Evolutionary conservation across 2,888 invertebrate genomes (phyloP), one percentile per base, ranked within the genome.

Genomic region (Tryphoninae sp.): DNA sequence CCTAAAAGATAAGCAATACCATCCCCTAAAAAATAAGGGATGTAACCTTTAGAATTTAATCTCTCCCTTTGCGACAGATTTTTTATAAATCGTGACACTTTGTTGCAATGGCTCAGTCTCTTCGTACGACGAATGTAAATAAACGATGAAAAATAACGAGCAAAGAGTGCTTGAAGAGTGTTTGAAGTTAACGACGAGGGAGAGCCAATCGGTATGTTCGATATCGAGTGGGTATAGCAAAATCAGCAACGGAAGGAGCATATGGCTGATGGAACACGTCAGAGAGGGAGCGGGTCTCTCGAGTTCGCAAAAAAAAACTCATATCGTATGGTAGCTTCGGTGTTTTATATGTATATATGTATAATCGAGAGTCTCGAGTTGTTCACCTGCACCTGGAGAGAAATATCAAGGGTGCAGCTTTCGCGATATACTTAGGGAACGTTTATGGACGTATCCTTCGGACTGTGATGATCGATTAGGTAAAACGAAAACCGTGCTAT

Each of bases 261-360:
- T 75, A 26, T 59, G 80, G 75, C 49, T 64, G 71, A 74, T 33
- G 75, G 69, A 69, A 71, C 26, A 75, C 49, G 59, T 42, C 49
- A 72, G 22, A 19, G 22, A 53, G 42, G 13, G 33, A 51, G 33
- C 45, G 22, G 62, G 19, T 33, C 49, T 62, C 62, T 42, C 58
- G 68, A 33, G 51, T 68, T 75, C 58, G 58, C 58, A 71, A 65
- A 75, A 75, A 80, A 80, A 55, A 9, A 45, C 33, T 16, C 4
- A 55, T 64, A 33, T 33, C 22, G 45, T 42, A 55, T 13, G 13
- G 22, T 45, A 55, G 33, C 33, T 6, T 33, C 42, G 2, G 40
- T 6, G 64, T 64, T 23, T 23, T 72, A 42, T 16, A 51, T 62
- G 7, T 51, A 51, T 62, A 62, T 40, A 19, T 55, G 23, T 7